phyloP scores from a whole-genome alignment of 2,797 vertebrate species.

The Enteromius fasciolatus region DNA sequence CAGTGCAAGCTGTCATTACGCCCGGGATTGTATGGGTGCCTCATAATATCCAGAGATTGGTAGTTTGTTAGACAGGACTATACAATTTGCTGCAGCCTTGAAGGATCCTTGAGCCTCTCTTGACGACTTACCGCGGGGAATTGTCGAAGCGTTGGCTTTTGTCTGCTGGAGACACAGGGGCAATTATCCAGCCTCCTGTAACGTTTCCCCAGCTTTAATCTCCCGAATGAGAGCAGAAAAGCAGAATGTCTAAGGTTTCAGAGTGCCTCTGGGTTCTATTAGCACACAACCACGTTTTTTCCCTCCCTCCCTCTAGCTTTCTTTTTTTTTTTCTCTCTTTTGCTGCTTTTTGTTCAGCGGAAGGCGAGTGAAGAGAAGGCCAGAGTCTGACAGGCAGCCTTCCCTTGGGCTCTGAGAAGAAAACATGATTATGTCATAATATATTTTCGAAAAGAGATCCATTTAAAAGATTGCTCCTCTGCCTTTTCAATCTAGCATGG shows the following conservation, averaged over 20 bases:
- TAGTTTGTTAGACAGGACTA: slow-evolving; percentile 82
- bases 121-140: slow-evolving; percentile 76
- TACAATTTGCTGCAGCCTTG: slow-evolving; percentile 79
- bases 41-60: slow-evolving; percentile 80
- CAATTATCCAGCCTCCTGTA: slow-evolving; percentile 81
- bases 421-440: slow-evolving; percentile 86
- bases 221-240: slow-evolving; percentile 79
- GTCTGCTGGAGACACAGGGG: slow-evolving; percentile 77
- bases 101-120: slow-evolving; percentile 81
- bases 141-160: slow-evolving; percentile 82
- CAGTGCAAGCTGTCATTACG: slow-evolving; percentile 77
- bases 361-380: slow-evolving; percentile 71
- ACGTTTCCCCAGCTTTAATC: slow-evolving; percentile 85
- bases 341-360: slow-evolving; percentile 46
- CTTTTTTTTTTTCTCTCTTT: background rate
- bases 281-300: slow-evolving; percentile 80
- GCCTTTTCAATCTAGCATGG: slow-evolving; percentile 76
- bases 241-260: slow-evolving; percentile 81
- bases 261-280: slow-evolving; percentile 83
- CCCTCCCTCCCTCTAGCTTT: slow-evolving; percentile 32
- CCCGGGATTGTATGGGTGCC: slow-evolving; percentile 75
- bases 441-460: slow-evolving; percentile 82
- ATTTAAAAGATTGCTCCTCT: slow-evolving; percentile 78
- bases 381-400: slow-evolving; percentile 76
- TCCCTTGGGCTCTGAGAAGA: slow-evolving; percentile 76